A percentile compares a stretch with the other conserved stretches of the same genome.
Conservation (phyloP, 2,888 invertebrate species). For the Zygothrica quintamaculata region DNA sequence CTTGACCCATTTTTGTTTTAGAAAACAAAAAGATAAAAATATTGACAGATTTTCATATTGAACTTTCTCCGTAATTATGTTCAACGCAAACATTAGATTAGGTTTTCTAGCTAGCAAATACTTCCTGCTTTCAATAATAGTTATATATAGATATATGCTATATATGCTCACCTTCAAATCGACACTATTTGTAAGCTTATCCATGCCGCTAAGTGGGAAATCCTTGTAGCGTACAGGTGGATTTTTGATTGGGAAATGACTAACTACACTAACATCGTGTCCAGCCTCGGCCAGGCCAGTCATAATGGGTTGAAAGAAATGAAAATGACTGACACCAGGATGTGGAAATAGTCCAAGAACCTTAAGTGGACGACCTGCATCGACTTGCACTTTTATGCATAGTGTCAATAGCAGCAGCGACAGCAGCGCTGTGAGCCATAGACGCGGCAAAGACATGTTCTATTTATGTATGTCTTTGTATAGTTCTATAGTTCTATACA, state of each 20-base stretch:
- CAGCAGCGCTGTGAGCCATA: slow-evolving; percentile 15
- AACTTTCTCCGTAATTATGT: too few species aligned
- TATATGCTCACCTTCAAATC: slow-evolving; percentile 80
- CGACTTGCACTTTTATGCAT: slow-evolving; percentile 24
- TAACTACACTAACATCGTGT: slow-evolving; percentile 85
- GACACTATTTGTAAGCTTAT: slow-evolving; percentile 76
- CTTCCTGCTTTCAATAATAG: neutral
- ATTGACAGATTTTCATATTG: too few species aligned
- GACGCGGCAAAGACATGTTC: slow-evolving; percentile 35
- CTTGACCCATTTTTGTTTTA: slow-evolving; percentile 10
- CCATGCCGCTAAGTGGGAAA: slow-evolving; percentile 71
- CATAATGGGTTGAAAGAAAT: slow-evolving; percentile 85
- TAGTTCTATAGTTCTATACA: neutral
- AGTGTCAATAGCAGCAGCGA: slow-evolving; percentile 23
- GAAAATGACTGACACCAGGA: slow-evolving; percentile 85
- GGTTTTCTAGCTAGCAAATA: too few species aligned
- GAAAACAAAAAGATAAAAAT: too few species aligned
- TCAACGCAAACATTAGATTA: too few species aligned
- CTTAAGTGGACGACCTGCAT: slow-evolving; percentile 68
- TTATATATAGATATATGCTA: too few species aligned
- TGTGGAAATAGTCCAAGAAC: slow-evolving; percentile 85
- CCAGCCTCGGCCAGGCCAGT: slow-evolving; percentile 85
- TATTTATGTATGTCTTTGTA: neutral
- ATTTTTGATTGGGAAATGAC: slow-evolving; percentile 84
- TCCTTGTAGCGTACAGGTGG: slow-evolving; percentile 83